Conservation (phyloP, 2,888 invertebrate species). For the Urechis unicinctus region DNA sequence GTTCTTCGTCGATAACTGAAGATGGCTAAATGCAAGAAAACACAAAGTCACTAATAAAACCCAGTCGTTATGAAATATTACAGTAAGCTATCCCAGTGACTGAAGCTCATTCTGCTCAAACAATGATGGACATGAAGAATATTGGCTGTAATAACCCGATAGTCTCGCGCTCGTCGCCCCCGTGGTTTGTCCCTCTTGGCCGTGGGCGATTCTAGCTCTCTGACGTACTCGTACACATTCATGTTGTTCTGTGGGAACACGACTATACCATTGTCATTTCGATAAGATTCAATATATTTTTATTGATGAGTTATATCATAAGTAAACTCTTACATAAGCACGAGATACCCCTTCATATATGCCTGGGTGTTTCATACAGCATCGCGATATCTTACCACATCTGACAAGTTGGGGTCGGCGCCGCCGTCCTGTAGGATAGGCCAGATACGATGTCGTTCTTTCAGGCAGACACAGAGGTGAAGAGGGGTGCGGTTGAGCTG, state of each 20-base stretch:
- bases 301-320: too few relatives aligned
- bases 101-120: too few relatives aligned
- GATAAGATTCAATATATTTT: too few relatives aligned
- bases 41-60: too few relatives aligned
- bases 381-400: slow-evolving; percentile 31
- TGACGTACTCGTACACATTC: slow-evolving; percentile 28
- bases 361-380: too few relatives aligned
- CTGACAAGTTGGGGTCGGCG: slow-evolving; percentile 28
- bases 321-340: too few relatives aligned
- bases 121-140: background rate
- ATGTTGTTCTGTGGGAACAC: slow-evolving; percentile 37
- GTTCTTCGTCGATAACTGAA: slow-evolving; percentile 8
- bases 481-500: slow-evolving; percentile 37
- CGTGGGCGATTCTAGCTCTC: slow-evolving; percentile 28
- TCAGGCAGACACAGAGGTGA: slow-evolving; percentile 39
- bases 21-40: slow-evolving; percentile 4
- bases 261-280: too few relatives aligned
- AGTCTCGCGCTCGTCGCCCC: slow-evolving; percentile 22
- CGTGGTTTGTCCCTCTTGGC: slow-evolving; percentile 20
- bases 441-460: slow-evolving; percentile 27
- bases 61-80: too few relatives aligned
- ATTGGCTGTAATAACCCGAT: slow-evolving; percentile 18
- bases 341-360: background rate
- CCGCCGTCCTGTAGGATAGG: slow-evolving; percentile 30
- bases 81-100: too few relatives aligned